Evolutionary conservation across 2,888 invertebrate species (phyloP), one percentile per base, ranked within the genome.

Genomic region (Agonum fuliginosum): DNA sequence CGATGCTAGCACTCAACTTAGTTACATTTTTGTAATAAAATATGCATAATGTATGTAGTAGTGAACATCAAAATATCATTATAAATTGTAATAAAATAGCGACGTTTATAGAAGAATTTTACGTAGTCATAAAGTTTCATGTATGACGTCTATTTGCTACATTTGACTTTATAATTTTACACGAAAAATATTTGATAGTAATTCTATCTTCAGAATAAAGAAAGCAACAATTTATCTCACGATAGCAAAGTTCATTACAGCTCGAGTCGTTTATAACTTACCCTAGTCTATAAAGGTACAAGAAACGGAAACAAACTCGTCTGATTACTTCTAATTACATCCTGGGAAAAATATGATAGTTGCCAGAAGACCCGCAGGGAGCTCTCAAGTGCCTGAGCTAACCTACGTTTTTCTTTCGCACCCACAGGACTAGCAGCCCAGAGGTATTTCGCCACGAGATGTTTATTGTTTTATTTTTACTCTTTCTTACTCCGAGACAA

Each of bases 321-420:
- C 54, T 72, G 72, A 34, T 58, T 72, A 72, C 58, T 70, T 70
- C 70, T 70, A 70, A 70, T 70, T 70, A 46, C 70, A 70, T 46
- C 43, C 70, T 46, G 46, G 67, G 27, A 70, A 70, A 70, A 70
- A 70, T 70, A 70, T 70, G 41, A 70, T 43, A 70, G 70, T 46
- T n/a, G n/a, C n/a, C n/a, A n/a, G n/a, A n/a, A n/a, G n/a, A n/a
- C n/a, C n/a, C n/a, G n/a, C n/a, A n/a, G n/a, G n/a, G n/a, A n/a
- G n/a, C n/a, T n/a, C n/a, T n/a, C n/a, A n/a, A n/a, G n/a, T n/a
- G n/a, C n/a, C n/a, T n/a, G n/a, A n/a, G n/a, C n/a, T n/a, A n/a
- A n/a, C n/a, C n/a, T n/a, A n/a, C n/a, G n/a, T n/a, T n/a, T n/a
- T n/a, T n/a, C n/a, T n/a, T n/a, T n/a, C n/a, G n/a, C n/a, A n/a